Evolutionary conservation across 2,113 vertebrate species (phyloP).

Genomic region (Neomonachus schauinslandi): DNA sequence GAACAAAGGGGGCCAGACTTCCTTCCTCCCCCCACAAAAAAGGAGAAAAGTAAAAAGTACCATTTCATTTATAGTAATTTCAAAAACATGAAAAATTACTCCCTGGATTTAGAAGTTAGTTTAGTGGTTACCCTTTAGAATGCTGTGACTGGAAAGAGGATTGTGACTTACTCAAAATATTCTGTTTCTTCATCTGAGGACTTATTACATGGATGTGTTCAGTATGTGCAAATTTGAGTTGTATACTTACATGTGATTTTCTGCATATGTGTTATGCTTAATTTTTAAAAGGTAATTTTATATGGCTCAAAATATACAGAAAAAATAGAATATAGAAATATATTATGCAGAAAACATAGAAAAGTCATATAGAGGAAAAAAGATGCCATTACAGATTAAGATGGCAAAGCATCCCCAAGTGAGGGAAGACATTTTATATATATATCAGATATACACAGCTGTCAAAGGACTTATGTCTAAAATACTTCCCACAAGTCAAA

Average conservation of each 20-base stretch:
- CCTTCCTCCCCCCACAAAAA: not conserved
- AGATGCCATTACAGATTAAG: not conserved
- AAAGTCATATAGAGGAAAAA: not conserved
- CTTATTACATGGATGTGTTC: not conserved
- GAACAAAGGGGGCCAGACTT: not conserved
- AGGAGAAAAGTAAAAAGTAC: not conserved
- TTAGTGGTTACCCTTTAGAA: not conserved
- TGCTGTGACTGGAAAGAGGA: not conserved
- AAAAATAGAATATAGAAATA: not conserved
- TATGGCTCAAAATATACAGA: not conserved
- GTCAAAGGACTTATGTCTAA: not conserved
- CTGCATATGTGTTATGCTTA: not conserved
- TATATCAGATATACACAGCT: not conserved
- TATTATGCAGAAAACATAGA: not conserved
- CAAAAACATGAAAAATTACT: not conserved
- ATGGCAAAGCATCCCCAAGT: not conserved
- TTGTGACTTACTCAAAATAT: not conserved
- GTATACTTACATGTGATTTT: not conserved
- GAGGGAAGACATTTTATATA: not conserved
- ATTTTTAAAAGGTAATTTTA: slow-evolving; percentile 11
- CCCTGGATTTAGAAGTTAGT: not conserved
- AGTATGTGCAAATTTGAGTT: not conserved
- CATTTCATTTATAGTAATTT: not conserved
- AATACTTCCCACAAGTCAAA: not conserved
- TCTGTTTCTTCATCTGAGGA: not conserved